These are phyloP conservation scores for Hermaeophaga mercurialis DNA, from an alignment of 2,888 invertebrate genomes.

Conservation along the genomic window DNA sequence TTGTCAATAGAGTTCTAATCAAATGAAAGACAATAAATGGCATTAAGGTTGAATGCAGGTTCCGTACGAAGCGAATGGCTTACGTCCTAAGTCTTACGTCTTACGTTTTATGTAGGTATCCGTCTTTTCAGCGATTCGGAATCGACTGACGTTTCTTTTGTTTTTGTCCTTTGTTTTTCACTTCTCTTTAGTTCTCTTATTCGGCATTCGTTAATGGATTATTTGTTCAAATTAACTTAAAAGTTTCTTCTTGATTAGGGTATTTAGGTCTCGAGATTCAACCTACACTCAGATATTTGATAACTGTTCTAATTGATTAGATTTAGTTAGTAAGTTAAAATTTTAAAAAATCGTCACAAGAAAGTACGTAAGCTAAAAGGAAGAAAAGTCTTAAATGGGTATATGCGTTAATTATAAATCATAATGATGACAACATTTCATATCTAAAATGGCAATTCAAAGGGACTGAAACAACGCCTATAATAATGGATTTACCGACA, in stretches of 20 bases:
- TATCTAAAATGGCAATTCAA: too few species aligned
- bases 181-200: background rate
- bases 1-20: conserved; percentile 22
- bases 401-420: too few species aligned
- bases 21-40: conserved; percentile 20
- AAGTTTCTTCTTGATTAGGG: background rate
- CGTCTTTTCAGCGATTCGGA: conserved; percentile 3
- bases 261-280: conserved; percentile 1
- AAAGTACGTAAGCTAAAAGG: too few species aligned
- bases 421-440: too few species aligned
- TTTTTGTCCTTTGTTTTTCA: background rate
- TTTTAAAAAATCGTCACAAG: too few species aligned
- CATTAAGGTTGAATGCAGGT: conserved; percentile 14
- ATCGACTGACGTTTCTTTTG: conserved; percentile 6
- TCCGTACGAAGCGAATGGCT: conserved; percentile 1
- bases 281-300: background rate
- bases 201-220: conserved; percentile 1
- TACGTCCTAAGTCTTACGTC: conserved; percentile 12
- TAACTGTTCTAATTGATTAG: too few species aligned
- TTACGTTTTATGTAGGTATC: background rate
- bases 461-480: too few species aligned
- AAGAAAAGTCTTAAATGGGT: too few species aligned
- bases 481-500: too few species aligned
- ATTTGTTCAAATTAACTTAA: conserved; percentile 9
- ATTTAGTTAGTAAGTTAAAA: too few species aligned